Conservation (phyloP, 2,113 vertebrate species). For the Melanocharis versteri region DNA sequence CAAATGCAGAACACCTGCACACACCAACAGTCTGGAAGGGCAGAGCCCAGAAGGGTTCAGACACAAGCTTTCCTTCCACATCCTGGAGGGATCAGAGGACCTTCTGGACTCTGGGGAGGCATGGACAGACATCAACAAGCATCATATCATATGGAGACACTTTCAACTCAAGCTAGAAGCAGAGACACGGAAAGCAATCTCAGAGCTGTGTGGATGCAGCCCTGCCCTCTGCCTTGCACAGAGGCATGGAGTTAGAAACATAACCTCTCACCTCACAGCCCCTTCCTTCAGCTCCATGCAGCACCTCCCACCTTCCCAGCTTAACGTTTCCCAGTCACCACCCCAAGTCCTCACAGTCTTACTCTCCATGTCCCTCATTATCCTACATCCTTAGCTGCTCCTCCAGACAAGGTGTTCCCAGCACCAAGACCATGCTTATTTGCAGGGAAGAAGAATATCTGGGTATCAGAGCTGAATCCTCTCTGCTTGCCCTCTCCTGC, state of each 20-base stretch:
- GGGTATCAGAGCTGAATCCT: background rate
- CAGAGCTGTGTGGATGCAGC: background rate
- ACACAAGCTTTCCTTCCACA: background rate
- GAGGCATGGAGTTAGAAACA: background rate
- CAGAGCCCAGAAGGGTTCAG: background rate
- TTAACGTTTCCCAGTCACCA: background rate
- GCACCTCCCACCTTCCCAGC: background rate
- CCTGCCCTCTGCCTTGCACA: background rate
- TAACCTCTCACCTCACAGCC: background rate
- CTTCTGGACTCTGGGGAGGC: background rate
- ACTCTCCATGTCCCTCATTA: background rate
- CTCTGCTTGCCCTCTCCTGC: background rate
- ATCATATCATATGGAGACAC: background rate
- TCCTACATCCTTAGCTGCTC: background rate
- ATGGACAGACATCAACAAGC: background rate
- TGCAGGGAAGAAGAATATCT: background rate
- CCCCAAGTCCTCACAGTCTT: background rate
- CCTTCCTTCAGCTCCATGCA: background rate
- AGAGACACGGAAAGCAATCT: background rate
- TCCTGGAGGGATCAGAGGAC: background rate
- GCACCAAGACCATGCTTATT: background rate
- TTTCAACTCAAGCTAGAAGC: background rate
- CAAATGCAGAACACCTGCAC: background rate
- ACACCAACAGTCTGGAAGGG: background rate
- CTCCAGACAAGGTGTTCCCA: background rate